Conservation (phyloP, 2,113 vertebrate genomes). For the Esox niger region DNA sequence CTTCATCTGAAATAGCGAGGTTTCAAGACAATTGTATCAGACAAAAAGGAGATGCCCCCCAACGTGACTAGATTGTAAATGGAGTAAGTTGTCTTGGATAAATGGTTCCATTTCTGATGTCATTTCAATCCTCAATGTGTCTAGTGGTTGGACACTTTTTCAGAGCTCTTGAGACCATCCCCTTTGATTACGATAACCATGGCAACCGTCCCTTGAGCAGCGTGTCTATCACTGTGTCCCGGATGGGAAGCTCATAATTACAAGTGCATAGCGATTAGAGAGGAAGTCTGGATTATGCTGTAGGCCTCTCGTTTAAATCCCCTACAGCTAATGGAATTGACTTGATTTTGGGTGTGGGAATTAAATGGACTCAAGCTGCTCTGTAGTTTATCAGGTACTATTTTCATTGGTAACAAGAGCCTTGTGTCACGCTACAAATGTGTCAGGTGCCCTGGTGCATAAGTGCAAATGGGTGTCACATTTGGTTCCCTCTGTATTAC, state of each 20-base stretch:
- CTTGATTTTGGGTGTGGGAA: constrained; percentile 31
- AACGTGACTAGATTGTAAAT: too few relatives aligned
- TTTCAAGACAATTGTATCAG: too few relatives aligned
- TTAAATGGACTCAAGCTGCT: constrained; percentile 11
- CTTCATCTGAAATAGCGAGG: too few relatives aligned
- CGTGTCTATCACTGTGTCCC: constrained; percentile 41
- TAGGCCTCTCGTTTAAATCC: constrained; percentile 14
- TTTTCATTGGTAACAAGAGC: too few relatives aligned
- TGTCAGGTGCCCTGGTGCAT: too few relatives aligned
- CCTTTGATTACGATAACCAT: constrained; percentile 48
- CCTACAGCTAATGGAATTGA: constrained; percentile 30
- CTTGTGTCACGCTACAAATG: too few relatives aligned
- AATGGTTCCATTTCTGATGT: too few relatives aligned
- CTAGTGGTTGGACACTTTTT: constrained; percentile 30
- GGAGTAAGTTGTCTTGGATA: too few relatives aligned
- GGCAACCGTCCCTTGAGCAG: constrained; percentile 43
- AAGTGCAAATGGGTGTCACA: background rate
- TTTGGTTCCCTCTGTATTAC: too few relatives aligned
- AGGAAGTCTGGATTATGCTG: constrained; percentile 34
- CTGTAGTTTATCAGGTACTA: constrained; percentile 7
- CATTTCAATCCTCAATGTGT: too few relatives aligned
- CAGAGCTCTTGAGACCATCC: constrained; percentile 30
- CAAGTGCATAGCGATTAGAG: constrained; percentile 48
- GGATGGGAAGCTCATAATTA: constrained; percentile 59
- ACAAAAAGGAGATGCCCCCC: too few relatives aligned